Evolutionary conservation across 1,140 invertebrate genomes (phyloP).

Genomic region (Diplogasteroides magnus): DNA sequence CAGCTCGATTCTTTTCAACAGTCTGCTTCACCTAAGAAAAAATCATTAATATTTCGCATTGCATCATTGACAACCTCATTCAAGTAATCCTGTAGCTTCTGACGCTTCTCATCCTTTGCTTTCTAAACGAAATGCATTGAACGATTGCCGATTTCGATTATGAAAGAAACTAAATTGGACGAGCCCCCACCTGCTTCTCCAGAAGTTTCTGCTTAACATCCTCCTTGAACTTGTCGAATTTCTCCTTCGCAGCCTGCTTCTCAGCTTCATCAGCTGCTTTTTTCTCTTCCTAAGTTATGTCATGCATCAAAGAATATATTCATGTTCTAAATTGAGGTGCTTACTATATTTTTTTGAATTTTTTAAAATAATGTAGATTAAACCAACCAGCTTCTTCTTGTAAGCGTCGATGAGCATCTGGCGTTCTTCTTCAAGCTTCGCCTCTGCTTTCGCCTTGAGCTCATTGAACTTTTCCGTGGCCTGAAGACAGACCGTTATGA

Average conservation of each 20-base stretch:
- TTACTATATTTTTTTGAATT: too few species aligned
- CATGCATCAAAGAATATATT: not conserved
- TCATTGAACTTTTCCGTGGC: not conserved
- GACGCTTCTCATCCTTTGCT: slow-evolving; percentile 11
- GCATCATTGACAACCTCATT: not conserved
- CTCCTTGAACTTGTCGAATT: slow-evolving; percentile 9
- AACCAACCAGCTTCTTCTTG: not conserved
- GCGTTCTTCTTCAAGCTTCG: not conserved
- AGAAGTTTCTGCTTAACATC: slow-evolving; percentile 14
- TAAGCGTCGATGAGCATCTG: not conserved
- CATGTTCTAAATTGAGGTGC: too few species aligned
- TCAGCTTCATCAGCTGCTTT: slow-evolving; percentile 9
- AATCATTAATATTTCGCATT: too few species aligned
- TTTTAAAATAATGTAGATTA: too few species aligned
- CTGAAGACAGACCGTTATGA: not conserved
- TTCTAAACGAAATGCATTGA: slow-evolving; percentile 7
- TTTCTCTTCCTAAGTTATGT: slow-evolving; percentile 1
- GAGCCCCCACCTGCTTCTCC: slow-evolving; percentile 5
- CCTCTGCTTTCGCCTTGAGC: not conserved
- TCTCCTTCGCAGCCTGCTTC: slow-evolving; percentile 7
- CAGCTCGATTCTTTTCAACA: not conserved
- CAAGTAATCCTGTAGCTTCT: slow-evolving; percentile 18
- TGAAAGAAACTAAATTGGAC: slow-evolving; percentile 7
- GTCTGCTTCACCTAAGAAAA: not conserved
- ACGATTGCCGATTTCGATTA: slow-evolving; percentile 22